Conservation (phyloP, 2,888 invertebrate genomes). For the Amblyteles armatorius region DNA sequence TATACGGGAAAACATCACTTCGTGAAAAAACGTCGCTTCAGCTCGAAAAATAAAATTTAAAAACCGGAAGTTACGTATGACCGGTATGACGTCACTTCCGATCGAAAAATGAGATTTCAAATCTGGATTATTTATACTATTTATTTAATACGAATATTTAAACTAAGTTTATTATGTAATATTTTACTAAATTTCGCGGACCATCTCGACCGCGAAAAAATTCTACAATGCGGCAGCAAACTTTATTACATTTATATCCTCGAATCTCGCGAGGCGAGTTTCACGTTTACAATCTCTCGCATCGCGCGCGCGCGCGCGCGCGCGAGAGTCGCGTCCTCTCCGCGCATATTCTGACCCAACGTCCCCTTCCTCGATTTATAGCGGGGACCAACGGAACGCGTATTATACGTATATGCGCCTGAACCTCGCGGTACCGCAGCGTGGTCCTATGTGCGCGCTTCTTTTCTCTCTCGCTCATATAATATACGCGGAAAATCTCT, state of each 20-base stretch:
- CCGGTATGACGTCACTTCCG: too few relatives aligned
- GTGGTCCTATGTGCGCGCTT: conserved; percentile 1
- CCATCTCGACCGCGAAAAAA: conserved; percentile 9
- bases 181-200: not conserved
- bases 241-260: conserved; percentile 56
- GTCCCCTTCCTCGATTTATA: conserved; percentile 71
- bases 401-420: conserved; percentile 50
- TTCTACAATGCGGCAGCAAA: conserved; percentile 20
- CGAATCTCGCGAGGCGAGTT: conserved; percentile 48
- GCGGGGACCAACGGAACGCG: conserved; percentile 63
- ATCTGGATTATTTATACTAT: not conserved
- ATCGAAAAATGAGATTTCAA: not conserved
- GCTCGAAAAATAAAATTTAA: too few relatives aligned
- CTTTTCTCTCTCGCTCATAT: conserved; percentile 54
- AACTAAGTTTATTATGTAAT: not conserved
- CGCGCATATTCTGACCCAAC: conserved; percentile 71
- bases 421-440: conserved; percentile 16
- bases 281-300: conserved; percentile 57
- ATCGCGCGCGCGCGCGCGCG: conserved; percentile 55
- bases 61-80: too few relatives aligned
- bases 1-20: too few relatives aligned
- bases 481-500: conserved; percentile 70
- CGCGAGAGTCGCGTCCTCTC: conserved; percentile 62
- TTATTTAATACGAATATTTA: not conserved
- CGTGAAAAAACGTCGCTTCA: too few relatives aligned